Evolutionary conservation across 2,888 invertebrate genomes (phyloP), one percentile per base, ranked within the genome.

Genomic region (Pseudanteris insignis): DNA sequence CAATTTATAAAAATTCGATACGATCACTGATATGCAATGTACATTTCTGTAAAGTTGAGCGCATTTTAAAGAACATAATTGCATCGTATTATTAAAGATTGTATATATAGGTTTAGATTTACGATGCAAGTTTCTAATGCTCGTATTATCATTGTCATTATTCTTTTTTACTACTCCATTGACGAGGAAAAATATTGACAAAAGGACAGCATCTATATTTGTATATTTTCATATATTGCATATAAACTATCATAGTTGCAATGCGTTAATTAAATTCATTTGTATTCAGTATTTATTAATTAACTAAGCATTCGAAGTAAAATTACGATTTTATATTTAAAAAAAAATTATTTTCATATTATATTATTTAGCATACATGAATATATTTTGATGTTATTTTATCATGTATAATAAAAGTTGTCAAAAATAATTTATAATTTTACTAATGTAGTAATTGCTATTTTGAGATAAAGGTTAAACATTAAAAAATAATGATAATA

Each of bases 41-140:
- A 76, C 68, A 76, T 76, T 77, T 70, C 68, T 77, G 75, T 76
- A 76, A 76, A 77, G 73, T 76, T 67, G 65, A 67, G 70, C 70
- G 72, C 67, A 65, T 66, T 58, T 60, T 64, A 66, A 66, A 65
- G 68, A 69, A 68, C 65, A 71, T 71, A 68, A 67, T 67, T 67
- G 71, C 69, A 70, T 75, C 73, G 73, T 74, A 74, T 74, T 76
- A 75, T 74, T 74, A 66, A 76, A 76, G 71, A 70, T 70, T 76
- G 75, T 77, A 75, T 67, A 76, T 77, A 76, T 65, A 59, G 55
- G 44, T 55, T 64, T 44, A 63, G 51, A 57, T 55, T 48, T 43
- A 60, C 38, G 46, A 38, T 15, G 41, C 41, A 50, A 43, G 54
- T 40, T 50, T 28, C 44, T 12, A 44, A 46, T 33, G 36, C 30